Conservation (phyloP, 2,797 vertebrate species). For the Phyllotis vaccarum region DNA sequence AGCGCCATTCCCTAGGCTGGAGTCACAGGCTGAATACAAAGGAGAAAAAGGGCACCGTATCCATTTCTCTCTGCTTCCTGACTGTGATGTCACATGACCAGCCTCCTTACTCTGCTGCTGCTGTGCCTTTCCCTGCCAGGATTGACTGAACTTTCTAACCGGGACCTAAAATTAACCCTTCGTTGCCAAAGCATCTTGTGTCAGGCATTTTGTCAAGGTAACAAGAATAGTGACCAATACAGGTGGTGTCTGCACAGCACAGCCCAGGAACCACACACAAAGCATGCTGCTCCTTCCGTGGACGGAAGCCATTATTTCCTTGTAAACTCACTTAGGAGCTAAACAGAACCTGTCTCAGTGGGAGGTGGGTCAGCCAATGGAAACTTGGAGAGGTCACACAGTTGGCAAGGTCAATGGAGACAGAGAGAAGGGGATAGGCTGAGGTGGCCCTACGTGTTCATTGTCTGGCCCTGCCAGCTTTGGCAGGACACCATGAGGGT, state of each 20-base stretch:
- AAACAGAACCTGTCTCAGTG: not conserved
- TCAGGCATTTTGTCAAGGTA: not conserved
- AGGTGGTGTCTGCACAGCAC: too few relatives aligned
- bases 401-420: not conserved
- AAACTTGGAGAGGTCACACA: not conserved
- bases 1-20: not conserved
- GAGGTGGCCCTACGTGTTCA: not conserved
- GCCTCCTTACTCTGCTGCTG: fast-evolving
- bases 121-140: not conserved
- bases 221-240: not conserved
- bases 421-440: not conserved
- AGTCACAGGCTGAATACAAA: not conserved
- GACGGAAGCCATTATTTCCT: not conserved
- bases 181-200: not conserved
- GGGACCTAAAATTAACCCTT: not conserved
- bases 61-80: not conserved
- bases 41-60: not conserved
- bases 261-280: not conserved
- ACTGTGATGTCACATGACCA: not conserved
- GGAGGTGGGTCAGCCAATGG: not conserved
- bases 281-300: not conserved
- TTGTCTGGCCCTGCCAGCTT: not conserved
- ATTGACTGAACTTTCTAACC: not conserved
- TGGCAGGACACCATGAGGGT: not conserved
- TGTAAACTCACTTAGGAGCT: not conserved